phyloP scores from a whole-genome alignment of 2,797 vertebrate species.

The Sparus aurata region DNA sequence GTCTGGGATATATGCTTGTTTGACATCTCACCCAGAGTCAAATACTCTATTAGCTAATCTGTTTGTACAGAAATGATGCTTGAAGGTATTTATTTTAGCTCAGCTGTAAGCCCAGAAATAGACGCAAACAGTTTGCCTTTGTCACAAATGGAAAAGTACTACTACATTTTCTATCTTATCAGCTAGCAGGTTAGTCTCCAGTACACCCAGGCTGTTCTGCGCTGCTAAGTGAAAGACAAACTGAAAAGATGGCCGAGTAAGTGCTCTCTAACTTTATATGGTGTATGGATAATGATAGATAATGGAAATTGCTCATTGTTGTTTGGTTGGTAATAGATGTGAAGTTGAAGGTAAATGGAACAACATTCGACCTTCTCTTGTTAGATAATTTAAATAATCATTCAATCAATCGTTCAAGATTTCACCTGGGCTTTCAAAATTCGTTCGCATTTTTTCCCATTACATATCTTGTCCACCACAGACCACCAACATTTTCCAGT shows the following conservation, averaged over 20 bases:
- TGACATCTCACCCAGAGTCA: neutral
- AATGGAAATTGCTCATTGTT: neutral
- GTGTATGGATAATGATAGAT: neutral
- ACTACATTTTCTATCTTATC: neutral
- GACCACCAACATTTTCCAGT: neutral
- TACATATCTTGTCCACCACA: neutral
- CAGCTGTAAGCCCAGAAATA: slow-evolving; percentile 6
- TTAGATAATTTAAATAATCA: neutral
- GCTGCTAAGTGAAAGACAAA: neutral
- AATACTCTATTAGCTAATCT: neutral
- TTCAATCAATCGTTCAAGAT: neutral
- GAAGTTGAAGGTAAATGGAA: neutral
- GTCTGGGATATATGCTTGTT: neutral
- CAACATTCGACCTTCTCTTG: neutral
- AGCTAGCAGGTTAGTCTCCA: neutral
- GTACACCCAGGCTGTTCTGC: neutral
- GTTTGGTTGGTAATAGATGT: neutral
- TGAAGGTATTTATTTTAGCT: neutral
- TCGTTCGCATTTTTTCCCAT: neutral
- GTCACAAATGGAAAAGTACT: slow-evolving; percentile 6
- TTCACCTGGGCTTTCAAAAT: neutral
- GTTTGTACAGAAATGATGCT: slow-evolving; percentile 12
- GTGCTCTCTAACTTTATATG: neutral
- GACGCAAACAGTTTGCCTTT: neutral
- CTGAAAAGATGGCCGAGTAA: neutral